A percentile compares a stretch with the other conserved stretches of the same genome.
phyloP scores from a whole-genome alignment of 37 sponge, comb jelly and placozoan genomes.

The Cliona cf. orientalis region DNA sequence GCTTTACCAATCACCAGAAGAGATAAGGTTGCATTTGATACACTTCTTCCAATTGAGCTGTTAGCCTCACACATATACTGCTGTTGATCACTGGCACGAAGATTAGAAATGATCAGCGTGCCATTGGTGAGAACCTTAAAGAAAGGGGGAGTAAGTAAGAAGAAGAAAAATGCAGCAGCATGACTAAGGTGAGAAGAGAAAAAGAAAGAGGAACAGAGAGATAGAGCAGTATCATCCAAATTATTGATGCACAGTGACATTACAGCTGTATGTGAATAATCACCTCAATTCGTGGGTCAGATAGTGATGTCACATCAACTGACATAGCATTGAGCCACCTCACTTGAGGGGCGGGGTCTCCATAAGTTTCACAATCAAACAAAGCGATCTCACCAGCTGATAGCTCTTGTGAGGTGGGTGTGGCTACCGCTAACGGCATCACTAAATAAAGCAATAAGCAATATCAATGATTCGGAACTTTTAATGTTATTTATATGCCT shows the following conservation, averaged over 20 bases:
- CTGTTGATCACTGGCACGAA: slow-evolving; percentile 17
- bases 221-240: too few relatives aligned
- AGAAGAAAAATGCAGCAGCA: too few relatives aligned
- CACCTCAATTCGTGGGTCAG: slow-evolving; percentile 45
- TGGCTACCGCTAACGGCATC: slow-evolving; percentile 14
- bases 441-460: slow-evolving; percentile 18
- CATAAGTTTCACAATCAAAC: slow-evolving; percentile 39
- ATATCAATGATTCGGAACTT: background rate
- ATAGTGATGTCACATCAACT: slow-evolving; percentile 24
- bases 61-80: slow-evolving; percentile 56
- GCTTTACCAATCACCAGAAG: too few relatives aligned
- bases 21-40: too few relatives aligned
- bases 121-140: slow-evolving; percentile 15
- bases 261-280: too few relatives aligned
- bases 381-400: slow-evolving; percentile 14
- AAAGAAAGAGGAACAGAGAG: too few relatives aligned
- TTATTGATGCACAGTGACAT: too few relatives aligned
- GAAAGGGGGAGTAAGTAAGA: too few relatives aligned
- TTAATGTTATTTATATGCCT: background rate
- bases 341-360: slow-evolving; percentile 52
- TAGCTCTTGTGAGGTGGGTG: slow-evolving; percentile 12
- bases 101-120: slow-evolving; percentile 21
- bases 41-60: too few relatives aligned
- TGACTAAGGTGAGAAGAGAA: too few relatives aligned
- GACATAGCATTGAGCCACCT: slow-evolving; percentile 36